Evolutionary conservation across 2,113 vertebrate species (phyloP).

Genomic region (Daboia siamensis): DNA sequence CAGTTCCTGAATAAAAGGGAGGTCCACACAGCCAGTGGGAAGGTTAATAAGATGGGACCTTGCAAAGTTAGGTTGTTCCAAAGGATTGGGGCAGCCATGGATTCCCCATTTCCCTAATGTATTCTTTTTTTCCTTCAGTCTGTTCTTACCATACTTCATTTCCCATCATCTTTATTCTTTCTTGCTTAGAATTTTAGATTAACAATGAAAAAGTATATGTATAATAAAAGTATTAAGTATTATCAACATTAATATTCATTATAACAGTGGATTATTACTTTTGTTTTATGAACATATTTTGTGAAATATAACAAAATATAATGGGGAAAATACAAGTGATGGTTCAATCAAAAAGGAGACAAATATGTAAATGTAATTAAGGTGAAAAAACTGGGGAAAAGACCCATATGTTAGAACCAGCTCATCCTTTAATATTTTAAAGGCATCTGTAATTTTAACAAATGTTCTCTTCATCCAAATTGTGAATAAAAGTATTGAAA

Average conservation of each 20-base stretch:
- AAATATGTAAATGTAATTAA: not conserved
- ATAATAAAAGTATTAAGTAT: not conserved
- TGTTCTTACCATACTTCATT: not conserved
- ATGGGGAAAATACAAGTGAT: not conserved
- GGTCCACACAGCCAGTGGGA: not conserved
- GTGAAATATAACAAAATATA: not conserved
- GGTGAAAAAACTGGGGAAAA: not conserved
- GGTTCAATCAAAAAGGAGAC: not conserved
- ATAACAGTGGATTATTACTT: not conserved
- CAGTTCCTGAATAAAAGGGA: not conserved
- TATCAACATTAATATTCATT: not conserved
- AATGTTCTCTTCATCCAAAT: not conserved
- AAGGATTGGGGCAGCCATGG: not conserved
- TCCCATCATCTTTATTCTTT: not conserved
- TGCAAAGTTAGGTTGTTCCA: not conserved
- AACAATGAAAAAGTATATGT: too few relatives aligned
- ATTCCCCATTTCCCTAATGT: not conserved
- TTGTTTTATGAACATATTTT: not conserved
- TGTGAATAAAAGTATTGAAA: not conserved
- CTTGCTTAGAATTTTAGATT: not conserved
- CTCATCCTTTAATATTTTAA: not conserved
- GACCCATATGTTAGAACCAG: not conserved
- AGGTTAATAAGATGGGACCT: not conserved
- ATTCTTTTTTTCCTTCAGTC: not conserved
- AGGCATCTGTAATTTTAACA: not conserved